These are phyloP conservation scores for Cottus gobio DNA, from an alignment of 2,113 vertebrate species.

Conservation along the genomic window DNA sequence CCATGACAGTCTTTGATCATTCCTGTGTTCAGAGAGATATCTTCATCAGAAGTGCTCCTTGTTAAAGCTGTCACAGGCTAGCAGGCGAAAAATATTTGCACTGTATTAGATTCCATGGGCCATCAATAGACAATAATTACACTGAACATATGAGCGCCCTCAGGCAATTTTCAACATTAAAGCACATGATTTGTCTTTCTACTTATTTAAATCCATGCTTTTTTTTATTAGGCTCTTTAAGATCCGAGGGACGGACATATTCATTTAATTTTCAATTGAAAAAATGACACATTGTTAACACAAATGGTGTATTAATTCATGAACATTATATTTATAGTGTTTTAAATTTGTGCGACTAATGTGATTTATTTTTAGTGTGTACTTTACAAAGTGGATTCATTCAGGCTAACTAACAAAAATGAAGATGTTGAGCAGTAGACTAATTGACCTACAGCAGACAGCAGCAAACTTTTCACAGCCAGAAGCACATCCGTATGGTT, in stretches of 20 bases:
- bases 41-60: constrained; percentile 71
- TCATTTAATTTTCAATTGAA: constrained; percentile 35
- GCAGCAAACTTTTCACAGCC: constrained; percentile 72
- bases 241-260: background rate
- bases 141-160: constrained; percentile 34
- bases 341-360: background rate
- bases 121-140: constrained; percentile 51
- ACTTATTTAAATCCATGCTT: constrained; percentile 28
- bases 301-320: background rate
- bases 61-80: constrained; percentile 66
- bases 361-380: background rate
- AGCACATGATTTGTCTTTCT: constrained; percentile 38
- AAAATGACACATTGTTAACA: constrained; percentile 14
- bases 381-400: background rate
- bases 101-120: constrained; percentile 47
- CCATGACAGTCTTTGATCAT: constrained; percentile 74
- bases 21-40: constrained; percentile 62
- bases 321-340: background rate
- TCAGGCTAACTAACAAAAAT: constrained; percentile 23
- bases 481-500: constrained; percentile 90
- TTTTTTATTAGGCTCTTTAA: constrained; percentile 43
- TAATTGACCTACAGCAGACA: constrained; percentile 77
- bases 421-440: constrained; percentile 46
- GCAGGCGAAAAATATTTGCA: constrained; percentile 54
- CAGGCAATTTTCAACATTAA: constrained; percentile 39